A percentile compares a stretch with the other conserved stretches of the same genome.
These are phyloP conservation scores for Liposcelis brunnea DNA, from an alignment of 2,888 invertebrate genomes.

Conservation along the genomic window DNA sequence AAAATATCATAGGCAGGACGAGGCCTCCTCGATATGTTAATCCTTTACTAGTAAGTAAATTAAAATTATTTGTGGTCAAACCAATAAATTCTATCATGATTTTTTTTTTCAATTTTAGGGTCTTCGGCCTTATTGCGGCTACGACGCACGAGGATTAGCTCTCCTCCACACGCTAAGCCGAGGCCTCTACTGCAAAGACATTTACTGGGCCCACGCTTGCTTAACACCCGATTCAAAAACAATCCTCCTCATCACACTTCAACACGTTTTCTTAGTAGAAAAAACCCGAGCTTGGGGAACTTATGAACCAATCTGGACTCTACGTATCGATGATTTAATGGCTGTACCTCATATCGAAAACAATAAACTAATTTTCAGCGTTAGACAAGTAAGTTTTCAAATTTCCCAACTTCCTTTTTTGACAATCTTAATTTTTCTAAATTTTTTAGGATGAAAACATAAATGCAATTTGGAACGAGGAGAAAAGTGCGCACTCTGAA, in stretches of 20 bases:
- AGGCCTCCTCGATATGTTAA: constrained; percentile 54
- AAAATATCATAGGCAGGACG: constrained; percentile 42
- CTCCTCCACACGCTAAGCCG: constrained; percentile 44
- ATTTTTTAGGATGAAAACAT: constrained; percentile 35
- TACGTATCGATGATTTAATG: constrained; percentile 52
- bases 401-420: not conserved
- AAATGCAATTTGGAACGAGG: constrained; percentile 41
- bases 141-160: constrained; percentile 51
- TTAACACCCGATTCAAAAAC: constrained; percentile 41
- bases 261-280: constrained; percentile 49
- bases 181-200: constrained; percentile 45
- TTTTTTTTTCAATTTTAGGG: constrained; percentile 33
- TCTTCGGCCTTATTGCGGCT: constrained; percentile 49
- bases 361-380: constrained; percentile 46
- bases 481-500: constrained; percentile 44
- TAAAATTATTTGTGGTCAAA: too few species aligned
- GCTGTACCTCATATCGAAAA: constrained; percentile 41
- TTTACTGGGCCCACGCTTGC: constrained; percentile 52
- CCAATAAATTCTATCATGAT: too few species aligned
- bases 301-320: constrained; percentile 61
- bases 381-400: constrained; percentile 45
- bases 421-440: constrained; percentile 10
- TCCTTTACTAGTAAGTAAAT: constrained; percentile 36
- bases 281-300: constrained; percentile 49
- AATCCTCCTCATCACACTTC: constrained; percentile 49